Evolutionary conservation across 2,888 invertebrate genomes (phyloP), one percentile per base, ranked within the genome.

Genomic region (Drosophila kokeensis): DNA sequence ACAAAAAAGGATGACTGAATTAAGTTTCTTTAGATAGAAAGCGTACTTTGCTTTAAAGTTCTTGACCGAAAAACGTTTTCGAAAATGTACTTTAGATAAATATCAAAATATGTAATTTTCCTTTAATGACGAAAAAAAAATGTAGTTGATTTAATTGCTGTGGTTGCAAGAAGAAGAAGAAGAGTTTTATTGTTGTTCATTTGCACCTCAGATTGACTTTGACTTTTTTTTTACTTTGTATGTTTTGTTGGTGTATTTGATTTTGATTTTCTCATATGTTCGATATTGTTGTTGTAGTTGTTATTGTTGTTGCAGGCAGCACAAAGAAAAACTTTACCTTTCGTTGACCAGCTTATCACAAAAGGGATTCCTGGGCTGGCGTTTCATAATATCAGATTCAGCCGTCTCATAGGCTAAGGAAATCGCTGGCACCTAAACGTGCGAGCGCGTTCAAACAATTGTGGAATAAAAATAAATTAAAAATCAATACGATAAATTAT

Each of bases 351-450:
- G 97, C 95, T 98, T 98, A 96, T 99, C 98, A 95, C 95, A 96
- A 96, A 97, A 96, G 94, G 98, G 98, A 95, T 98, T 97, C 96
- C 98, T 96, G 94, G 98, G 98, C 95, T 97, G 97, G 94, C 98
- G 96, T 96, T 98, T 98, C 98, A 98, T 98, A 94, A 98, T 98
- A 96, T 98, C 98, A 94, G 97, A 97, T 95, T 98, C 98, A 94
- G 98, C 97, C 95, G 97, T 97, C 96, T 98, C 98, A 95, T 98
- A 98, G 94, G 98, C 98, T 96, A 98, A 96, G 94, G 98, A 98
- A 95, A 98, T 98, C 95, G 98, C 98, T 94, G 98, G 98, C 95
- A 98, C 97, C 98, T 97, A 95, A 79, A 66, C 67, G 88, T 81
- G 82, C 88, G 61, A 88, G 69, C 81, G 50, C 29, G 21, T 54